phyloP scores from a whole-genome alignment of 2,113 vertebrate species.

The Clarias gariepinus region DNA sequence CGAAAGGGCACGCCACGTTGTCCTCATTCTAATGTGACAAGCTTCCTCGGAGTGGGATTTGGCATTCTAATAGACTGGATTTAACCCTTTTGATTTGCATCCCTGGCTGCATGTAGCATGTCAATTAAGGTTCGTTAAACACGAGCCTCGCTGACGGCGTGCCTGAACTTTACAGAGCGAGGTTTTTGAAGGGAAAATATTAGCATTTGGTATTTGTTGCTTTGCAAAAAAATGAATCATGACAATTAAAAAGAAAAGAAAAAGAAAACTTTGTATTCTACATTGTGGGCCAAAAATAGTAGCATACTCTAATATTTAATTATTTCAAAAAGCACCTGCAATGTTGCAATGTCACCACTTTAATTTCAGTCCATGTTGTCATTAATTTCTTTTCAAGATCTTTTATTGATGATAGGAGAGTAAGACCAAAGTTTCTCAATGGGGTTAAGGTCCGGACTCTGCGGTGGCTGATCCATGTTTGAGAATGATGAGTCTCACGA shows the following conservation, averaged over 20 bases:
- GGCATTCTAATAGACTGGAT: background rate
- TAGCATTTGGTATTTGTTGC: background rate
- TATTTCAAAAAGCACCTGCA: too few species aligned
- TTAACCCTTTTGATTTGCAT: constrained; percentile 2
- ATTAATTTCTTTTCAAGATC: too few species aligned
- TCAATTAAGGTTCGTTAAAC: background rate
- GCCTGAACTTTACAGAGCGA: background rate
- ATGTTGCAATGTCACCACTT: too few species aligned
- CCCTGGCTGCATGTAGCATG: background rate
- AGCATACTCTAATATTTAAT: too few species aligned
- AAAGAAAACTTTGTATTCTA: background rate
- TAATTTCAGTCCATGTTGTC: too few species aligned
- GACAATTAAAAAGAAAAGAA: background rate
- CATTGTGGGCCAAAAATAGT: too few species aligned
- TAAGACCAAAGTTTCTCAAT: too few species aligned
- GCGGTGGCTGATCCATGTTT: too few species aligned
- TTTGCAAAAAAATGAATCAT: background rate
- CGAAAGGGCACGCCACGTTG: constrained; percentile 44
- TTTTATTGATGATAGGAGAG: too few species aligned
- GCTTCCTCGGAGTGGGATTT: background rate
- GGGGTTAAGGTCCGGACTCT: too few species aligned
- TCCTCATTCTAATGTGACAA: constrained; percentile 32
- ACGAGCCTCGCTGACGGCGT: background rate
- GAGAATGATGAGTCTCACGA: too few species aligned
- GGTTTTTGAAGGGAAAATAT: background rate